Conservation (phyloP, 2,113 vertebrate genomes). For the Datnioides undecimradiatus region DNA sequence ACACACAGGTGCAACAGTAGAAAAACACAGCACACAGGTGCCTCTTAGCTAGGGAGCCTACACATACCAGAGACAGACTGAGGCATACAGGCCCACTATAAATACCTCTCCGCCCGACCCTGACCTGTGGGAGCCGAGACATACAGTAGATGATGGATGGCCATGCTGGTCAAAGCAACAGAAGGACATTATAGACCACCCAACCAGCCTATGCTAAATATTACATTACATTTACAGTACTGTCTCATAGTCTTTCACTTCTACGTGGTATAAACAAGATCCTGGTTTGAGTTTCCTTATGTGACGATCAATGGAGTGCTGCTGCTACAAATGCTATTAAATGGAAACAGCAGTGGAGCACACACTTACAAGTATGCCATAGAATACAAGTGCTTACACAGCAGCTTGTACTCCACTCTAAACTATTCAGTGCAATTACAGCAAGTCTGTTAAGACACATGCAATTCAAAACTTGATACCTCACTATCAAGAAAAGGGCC, state of each 20-base stretch:
- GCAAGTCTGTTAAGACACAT: background rate
- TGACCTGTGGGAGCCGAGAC: slow-evolving; percentile 50
- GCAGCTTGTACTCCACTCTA: slow-evolving; percentile 4
- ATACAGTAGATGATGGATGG: slow-evolving; percentile 62
- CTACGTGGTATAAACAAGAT: background rate
- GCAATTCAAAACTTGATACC: background rate
- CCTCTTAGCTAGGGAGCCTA: slow-evolving; percentile 33
- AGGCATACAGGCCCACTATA: slow-evolving; percentile 63
- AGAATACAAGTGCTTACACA: slow-evolving; percentile 25
- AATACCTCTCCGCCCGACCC: slow-evolving; percentile 61
- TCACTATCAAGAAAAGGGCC: background rate
- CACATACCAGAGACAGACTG: slow-evolving; percentile 47
- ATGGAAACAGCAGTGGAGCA: slow-evolving; percentile 11
- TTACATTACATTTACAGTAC: slow-evolving; percentile 20
- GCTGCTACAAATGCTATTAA: slow-evolving; percentile 16
- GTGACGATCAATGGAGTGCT: slow-evolving; percentile 24
- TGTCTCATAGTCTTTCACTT: background rate
- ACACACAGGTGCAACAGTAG: slow-evolving; percentile 23
- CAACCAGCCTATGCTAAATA: slow-evolving; percentile 13
- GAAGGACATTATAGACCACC: slow-evolving; percentile 59
- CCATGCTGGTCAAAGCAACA: slow-evolving; percentile 34
- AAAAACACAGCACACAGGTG: slow-evolving; percentile 49
- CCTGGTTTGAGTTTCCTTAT: background rate
- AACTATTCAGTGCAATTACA: slow-evolving; percentile 16
- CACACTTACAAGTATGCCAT: slow-evolving; percentile 7